These are phyloP conservation scores for human DNA, from an alignment of 2,113 vertebrate species.

Conservation along the genomic window GRCh38 chr12:11779501-11780000, in stretches of 20 bases:
- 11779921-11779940: not conserved
- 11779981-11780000: not conserved
- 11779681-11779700: not conserved
- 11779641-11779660: conserved; percentile 23
- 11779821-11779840: not conserved
- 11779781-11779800: not conserved
- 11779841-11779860: not conserved
- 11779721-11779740: not conserved
- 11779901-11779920: not conserved
- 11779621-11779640: conserved; percentile 11
- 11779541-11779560: conserved; percentile 42
- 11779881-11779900: not conserved
- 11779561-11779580: conserved; percentile 31
- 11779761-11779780: not conserved
- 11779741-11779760: not conserved
- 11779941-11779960: not conserved
- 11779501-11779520: not conserved
- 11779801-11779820: not conserved
- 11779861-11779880: not conserved
- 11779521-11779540: conserved; percentile 37
- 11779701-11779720: not conserved
- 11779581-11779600: not conserved
- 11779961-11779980: not conserved
- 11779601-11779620: conserved; percentile 32
- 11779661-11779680: conserved; percentile 21